A percentile compares a stretch with the other conserved stretches of the same genome.
phyloP scores from a whole-genome alignment of 2,113 vertebrate species.

The Hemiprocne comata region DNA sequence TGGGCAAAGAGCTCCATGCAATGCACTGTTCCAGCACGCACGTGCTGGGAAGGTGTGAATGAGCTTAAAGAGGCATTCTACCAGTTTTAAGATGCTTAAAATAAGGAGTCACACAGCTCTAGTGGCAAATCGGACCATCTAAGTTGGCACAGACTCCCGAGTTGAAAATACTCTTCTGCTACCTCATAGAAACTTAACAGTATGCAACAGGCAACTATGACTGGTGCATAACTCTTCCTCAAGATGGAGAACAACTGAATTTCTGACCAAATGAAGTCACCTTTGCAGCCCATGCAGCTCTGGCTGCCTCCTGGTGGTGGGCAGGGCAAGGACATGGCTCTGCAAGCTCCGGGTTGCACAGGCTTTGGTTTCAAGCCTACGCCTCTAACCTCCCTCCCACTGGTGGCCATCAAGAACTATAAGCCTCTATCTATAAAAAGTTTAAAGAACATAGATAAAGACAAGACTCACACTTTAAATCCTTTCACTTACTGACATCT shows the following conservation, averaged over 20 bases:
- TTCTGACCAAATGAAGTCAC: neutral
- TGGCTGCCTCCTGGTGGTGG: neutral
- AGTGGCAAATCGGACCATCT: neutral
- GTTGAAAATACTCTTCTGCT: neutral
- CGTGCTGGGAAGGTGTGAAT: neutral
- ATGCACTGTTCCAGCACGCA: neutral
- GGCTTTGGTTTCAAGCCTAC: neutral
- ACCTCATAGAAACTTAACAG: neutral
- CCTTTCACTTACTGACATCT: neutral
- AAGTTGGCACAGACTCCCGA: neutral
- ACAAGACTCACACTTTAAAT: neutral
- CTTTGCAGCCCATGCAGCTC: neutral
- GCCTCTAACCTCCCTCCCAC: neutral
- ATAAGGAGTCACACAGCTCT: neutral
- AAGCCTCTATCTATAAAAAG: neutral
- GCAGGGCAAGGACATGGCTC: neutral
- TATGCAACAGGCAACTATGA: neutral
- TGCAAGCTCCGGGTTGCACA: neutral
- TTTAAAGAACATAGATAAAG: neutral
- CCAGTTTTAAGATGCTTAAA: neutral
- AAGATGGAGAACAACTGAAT: neutral
- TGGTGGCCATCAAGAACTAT: neutral
- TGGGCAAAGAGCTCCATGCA: neutral
- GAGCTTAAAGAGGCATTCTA: neutral
- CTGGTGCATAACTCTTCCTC: neutral